Conservation (phyloP, 2,113 vertebrate species). For the Bos indicus region DNA sequence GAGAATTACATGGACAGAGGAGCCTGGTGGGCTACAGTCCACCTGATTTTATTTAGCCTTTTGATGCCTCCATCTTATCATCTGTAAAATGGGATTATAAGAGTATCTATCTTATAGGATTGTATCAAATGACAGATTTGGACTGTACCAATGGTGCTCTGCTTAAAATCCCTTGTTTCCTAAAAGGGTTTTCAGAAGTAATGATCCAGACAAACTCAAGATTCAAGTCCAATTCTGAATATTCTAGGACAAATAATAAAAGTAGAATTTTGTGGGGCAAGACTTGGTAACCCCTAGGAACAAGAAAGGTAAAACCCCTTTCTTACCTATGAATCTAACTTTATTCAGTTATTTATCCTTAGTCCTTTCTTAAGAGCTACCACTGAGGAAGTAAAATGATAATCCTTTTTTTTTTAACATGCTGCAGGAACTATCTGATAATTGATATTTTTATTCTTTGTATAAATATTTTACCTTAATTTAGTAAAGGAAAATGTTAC, state of each 20-base stretch:
- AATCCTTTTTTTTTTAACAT: neutral
- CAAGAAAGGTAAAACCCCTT: neutral
- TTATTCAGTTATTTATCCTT: neutral
- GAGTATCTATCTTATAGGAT: neutral
- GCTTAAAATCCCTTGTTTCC: neutral
- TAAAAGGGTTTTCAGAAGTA: neutral
- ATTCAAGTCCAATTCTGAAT: neutral
- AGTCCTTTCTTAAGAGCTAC: neutral
- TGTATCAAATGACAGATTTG: neutral
- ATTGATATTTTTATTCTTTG: conserved; percentile 18
- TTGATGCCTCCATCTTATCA: neutral
- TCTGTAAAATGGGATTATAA: neutral
- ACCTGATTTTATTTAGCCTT: neutral
- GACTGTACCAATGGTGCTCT: neutral
- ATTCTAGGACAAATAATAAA: neutral
- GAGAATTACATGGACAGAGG: neutral
- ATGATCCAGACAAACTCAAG: neutral
- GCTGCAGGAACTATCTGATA: neutral
- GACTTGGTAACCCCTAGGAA: neutral
- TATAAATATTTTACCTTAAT: neutral
- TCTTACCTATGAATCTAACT: neutral
- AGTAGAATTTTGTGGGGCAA: neutral
- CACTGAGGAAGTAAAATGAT: neutral
- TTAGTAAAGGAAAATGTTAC: conserved; percentile 13
- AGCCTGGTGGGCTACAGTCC: neutral